Evolutionary conservation across 1,140 invertebrate species (phyloP).

Genomic region (Linepithema humile): DNA sequence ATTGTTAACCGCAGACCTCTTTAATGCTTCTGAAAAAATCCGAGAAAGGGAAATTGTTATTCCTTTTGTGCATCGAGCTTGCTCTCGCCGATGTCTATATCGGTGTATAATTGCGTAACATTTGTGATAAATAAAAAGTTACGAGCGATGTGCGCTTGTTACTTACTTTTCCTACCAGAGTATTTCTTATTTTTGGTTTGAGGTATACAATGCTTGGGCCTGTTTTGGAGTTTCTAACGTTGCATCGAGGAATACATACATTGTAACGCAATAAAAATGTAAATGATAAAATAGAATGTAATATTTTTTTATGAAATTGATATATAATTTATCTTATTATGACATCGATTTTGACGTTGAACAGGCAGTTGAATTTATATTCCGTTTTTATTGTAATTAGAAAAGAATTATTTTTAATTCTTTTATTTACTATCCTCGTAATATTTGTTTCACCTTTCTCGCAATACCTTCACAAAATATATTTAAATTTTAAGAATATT

Average conservation of each 20-base stretch:
- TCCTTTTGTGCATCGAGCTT: not conserved
- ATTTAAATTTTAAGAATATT: not conserved
- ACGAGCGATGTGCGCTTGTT: not conserved
- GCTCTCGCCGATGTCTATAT: not conserved
- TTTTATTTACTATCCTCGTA: not conserved
- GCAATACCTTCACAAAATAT: not conserved
- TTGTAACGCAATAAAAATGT: not conserved
- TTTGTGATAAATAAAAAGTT: slow-evolving; percentile 9
- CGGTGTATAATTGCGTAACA: not conserved
- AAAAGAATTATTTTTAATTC: not conserved
- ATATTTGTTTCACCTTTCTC: not conserved
- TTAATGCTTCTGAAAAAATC: not conserved
- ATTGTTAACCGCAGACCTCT: not conserved
- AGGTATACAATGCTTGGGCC: not conserved
- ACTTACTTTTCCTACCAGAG: not conserved
- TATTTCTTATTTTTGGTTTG: not conserved
- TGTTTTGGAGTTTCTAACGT: not conserved
- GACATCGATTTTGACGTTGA: too few species aligned
- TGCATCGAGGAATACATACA: too few species aligned
- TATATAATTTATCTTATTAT: too few species aligned
- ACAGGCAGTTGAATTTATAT: not conserved
- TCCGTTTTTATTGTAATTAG: not conserved
- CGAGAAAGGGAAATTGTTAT: not conserved
- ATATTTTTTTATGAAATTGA: too few species aligned
- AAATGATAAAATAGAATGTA: not conserved